phyloP scores from a whole-genome alignment of 2,797 vertebrate species.

The Rhinophrynus dorsalis region DNA sequence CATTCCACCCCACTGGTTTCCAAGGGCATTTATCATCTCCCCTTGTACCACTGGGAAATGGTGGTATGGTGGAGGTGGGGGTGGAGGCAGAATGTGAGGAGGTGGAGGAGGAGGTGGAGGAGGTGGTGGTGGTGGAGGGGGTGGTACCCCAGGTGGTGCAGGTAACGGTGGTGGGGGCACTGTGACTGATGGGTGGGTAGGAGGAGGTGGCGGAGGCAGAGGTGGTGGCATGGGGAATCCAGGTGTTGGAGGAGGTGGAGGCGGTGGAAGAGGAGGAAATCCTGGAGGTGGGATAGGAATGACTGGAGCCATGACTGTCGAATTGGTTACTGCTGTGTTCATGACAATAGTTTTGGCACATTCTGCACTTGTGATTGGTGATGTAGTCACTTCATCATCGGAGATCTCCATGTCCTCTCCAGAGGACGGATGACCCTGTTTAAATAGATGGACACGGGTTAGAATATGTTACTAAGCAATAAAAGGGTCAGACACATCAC shows the following conservation, averaged over 20 bases:
- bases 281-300: conserved; percentile 79
- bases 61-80: conserved; percentile 78
- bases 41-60: conserved; percentile 88
- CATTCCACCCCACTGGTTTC: conserved; percentile 90
- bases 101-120: conserved; percentile 75
- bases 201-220: conserved; percentile 67
- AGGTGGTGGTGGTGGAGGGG: conserved; percentile 2
- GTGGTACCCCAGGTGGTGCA: too few species aligned
- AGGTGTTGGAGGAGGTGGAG: conserved; percentile 68
- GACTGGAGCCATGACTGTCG: conserved; percentile 71
- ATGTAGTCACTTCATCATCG: conserved; percentile 89
- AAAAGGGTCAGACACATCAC: background rate
- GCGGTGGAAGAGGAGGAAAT: conserved; percentile 80
- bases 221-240: conserved; percentile 80
- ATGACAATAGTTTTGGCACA: conserved; percentile 89
- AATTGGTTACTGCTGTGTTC: conserved; percentile 71
- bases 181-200: conserved; percentile 71
- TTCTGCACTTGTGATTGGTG: conserved; percentile 80
- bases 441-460: background rate
- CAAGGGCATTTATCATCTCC: conserved; percentile 89
- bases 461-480: background rate
- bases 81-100: conserved; percentile 79
- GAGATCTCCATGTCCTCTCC: conserved; percentile 99
- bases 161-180: conserved; percentile 72
- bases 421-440: conserved; percentile 86